Evolutionary conservation across 1,140 invertebrate genomes (phyloP).

Genomic region (Plodia interpunctella): DNA sequence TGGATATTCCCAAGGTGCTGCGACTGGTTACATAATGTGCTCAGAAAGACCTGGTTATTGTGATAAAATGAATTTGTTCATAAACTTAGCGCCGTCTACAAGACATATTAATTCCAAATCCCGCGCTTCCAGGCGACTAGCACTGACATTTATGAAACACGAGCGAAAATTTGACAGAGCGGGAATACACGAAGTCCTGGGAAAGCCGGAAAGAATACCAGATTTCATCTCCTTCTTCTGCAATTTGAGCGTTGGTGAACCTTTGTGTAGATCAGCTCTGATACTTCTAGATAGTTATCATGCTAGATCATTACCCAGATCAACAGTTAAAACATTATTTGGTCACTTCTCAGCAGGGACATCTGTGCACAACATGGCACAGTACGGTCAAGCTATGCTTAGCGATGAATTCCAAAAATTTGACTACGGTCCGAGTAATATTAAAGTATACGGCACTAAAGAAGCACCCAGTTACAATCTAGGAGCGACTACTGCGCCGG

Average conservation of each 20-base stretch:
- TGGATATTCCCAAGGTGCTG: constrained; percentile 80
- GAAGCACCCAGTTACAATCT: constrained; percentile 75
- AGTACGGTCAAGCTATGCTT: constrained; percentile 77
- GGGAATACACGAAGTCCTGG: constrained; percentile 37
- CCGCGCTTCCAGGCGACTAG: constrained; percentile 22
- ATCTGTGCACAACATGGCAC: constrained; percentile 82
- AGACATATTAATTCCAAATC: constrained; percentile 43
- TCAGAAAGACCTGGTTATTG: constrained; percentile 50
- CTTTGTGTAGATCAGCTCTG: constrained; percentile 23
- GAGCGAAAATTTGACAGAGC: constrained; percentile 20
- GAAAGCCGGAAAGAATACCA: constrained; percentile 30
- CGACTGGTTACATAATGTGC: constrained; percentile 46
- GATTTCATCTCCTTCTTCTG: constrained; percentile 37
- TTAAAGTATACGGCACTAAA: constrained; percentile 66
- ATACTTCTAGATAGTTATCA: constrained; percentile 33
- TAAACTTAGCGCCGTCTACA: constrained; percentile 44
- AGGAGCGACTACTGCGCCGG: constrained; percentile 68
- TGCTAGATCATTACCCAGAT: constrained; percentile 36
- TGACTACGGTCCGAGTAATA: constrained; percentile 75
- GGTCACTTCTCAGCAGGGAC: constrained; percentile 85
- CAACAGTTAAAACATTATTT: constrained; percentile 42
- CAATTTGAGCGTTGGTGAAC: constrained; percentile 21
- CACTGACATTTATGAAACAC: constrained; percentile 14
- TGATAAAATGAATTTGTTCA: constrained; percentile 45
- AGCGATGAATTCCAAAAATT: constrained; percentile 67